Evolutionary conservation across 2,113 vertebrate species (phyloP), one percentile per base, ranked within the genome.

Genomic region (Setophaga petechia): DNA sequence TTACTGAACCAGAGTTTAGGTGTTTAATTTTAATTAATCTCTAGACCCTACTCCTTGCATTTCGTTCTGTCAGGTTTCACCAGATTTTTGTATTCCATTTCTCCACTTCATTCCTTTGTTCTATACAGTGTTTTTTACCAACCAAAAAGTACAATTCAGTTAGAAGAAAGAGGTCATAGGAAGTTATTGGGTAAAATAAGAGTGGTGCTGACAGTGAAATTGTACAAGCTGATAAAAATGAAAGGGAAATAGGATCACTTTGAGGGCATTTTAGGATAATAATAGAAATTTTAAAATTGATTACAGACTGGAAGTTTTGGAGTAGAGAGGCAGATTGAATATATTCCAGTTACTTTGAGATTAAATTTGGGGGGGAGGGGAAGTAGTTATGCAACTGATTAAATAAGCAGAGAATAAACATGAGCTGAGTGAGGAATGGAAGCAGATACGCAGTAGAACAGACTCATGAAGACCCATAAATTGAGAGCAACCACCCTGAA

Each of bases 341-440:
- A 61, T 39, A 63, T 51, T 19, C 47, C 47, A 74, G 61, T 71
- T 95, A 87, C 25, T 43, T 59, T 75, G 59, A 81, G 43, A 95
- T 62, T 84, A 81, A 91, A 89, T n/a, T 7, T 3, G 8, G 37
- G 17, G 15, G 10, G 9, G 3, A 16, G 16, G 16, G 19, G 6
- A 92, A 88, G 59, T 39, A 88, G 55, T 90, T 90, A 84, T 59
- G 57, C 59, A 63, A 71, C 59, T 59, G 72, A 81, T 71, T 33
- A 92, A 68, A 87, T 67, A 90, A 81, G 46, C 51, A 91, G 46
- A 88, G 30, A 93, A 87, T 83, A 79, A 89, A 66, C 68, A 86
- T 80, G 59, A 88, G 30, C 46, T 74, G 72, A 77, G 19, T 81
- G 58, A 83, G 25, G 23, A 85, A 66, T 33, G 14, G 39, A 39